Percentiles rank a stretch among this genome's conserved stretches.
These are phyloP conservation scores for Trichoplusia ni DNA, from an alignment of 1,140 invertebrate genomes.

Conservation along the genomic window DNA sequence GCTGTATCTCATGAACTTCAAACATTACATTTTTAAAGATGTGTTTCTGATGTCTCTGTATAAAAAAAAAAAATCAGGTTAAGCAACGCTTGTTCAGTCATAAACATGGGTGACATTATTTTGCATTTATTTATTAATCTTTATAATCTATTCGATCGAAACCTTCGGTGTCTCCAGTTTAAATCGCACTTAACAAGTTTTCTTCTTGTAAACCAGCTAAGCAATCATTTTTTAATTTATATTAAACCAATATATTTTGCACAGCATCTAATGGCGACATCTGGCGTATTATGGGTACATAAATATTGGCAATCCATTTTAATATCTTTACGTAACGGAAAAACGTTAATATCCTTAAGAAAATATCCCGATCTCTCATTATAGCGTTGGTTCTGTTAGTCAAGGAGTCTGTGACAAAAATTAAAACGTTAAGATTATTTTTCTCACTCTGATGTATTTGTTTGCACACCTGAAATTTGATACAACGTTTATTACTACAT, in stretches of 20 bases:
- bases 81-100: no score
- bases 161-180: no score
- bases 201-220: not conserved
- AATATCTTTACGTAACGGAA: not conserved
- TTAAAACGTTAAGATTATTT: no score
- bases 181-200: no score
- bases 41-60: no score
- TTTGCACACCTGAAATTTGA: not conserved
- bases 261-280: not conserved
- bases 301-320: constrained; percentile 7
- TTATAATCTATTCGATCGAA: no score
- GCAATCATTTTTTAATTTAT: not conserved
- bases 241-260: not conserved
- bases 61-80: no score
- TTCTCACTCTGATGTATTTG: not conserved
- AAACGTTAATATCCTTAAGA: constrained; percentile 9
- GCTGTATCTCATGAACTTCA: no score
- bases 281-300: not conserved
- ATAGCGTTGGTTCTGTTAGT: not conserved
- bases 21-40: no score
- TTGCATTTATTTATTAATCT: no score
- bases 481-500: not conserved
- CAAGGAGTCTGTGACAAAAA: not conserved
- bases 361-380: constrained; percentile 1
- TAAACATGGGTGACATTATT: no score